Base-by-base conservation (phyloP, 2,888 invertebrate species). In the Coleophora flavipennella region DNA sequence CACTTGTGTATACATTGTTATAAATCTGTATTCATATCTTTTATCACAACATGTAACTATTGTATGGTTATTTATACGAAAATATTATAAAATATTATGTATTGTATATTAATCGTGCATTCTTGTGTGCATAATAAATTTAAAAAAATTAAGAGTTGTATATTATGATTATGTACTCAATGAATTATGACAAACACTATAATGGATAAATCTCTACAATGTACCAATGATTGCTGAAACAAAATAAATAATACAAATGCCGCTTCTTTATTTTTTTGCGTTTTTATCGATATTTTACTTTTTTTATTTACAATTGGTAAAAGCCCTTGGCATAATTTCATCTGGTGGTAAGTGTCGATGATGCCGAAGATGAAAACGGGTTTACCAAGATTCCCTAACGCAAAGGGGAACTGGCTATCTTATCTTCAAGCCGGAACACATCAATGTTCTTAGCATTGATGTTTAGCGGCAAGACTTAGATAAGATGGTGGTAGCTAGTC, bases 1-100 rank as follows among this genome's bases (percentile, higher is more conserved):
- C 79, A 80, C 81, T 76, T 77, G 78, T 83, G 81, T 81, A 83
- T 81, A 79, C 63, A 76, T 80, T 83, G 81, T 84, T 84, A 79
- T 70, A 62, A 70, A 70, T 67, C 72, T 76, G 67, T 79, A 78
- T 66, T 66, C 79, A 81, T 81, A 83, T 81, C 80, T 77, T 75
- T 76, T 76, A 78, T 71, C 75, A 69, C 63, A 49, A 54, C 68
- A 71, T 79, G 72, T 79, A 74, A 70, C 69, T 68, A 62, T 55
- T 74, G 66, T 79, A 78, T 76, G 77, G 76, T 78, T 79, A 76
- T 80, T 75, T 80, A 75, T 79, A 80, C 69, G 67, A 66, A 57
- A 71, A 65, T 67, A 72, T 72, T 72, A 64, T 65, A 67, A 56
- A 56, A 69, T n/a, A n/a, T 66, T 68, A 71, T 74, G 70, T 74